These are phyloP conservation scores for Xiphias gladius DNA, from an alignment of 2,113 vertebrate genomes.

Conservation along the genomic window DNA sequence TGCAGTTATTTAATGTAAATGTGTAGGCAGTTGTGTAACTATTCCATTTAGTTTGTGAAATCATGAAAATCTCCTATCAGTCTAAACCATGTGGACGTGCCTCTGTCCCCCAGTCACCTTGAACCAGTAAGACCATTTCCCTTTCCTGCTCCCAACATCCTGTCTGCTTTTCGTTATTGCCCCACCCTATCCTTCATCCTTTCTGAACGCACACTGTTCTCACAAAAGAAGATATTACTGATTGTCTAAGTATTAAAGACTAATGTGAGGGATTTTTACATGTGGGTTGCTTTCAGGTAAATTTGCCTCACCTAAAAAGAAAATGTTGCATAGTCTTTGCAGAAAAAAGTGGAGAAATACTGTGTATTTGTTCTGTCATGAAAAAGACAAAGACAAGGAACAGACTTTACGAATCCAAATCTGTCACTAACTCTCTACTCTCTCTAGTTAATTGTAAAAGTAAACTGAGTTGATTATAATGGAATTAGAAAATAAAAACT, in stretches of 20 bases:
- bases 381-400: no score
- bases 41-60: not conserved
- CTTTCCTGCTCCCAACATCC: slow-evolving; percentile 61
- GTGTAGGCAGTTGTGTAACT: not conserved
- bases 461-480: no score
- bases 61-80: slow-evolving; percentile 34
- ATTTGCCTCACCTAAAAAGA: no score
- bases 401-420: no score
- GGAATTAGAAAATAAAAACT: no score
- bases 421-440: no score
- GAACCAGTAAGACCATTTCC: slow-evolving; percentile 34
- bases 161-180: slow-evolving; percentile 53
- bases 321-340: no score
- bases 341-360: no score
- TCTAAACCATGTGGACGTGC: slow-evolving; percentile 22
- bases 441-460: no score
- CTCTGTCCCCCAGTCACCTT: slow-evolving; percentile 49
- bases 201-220: slow-evolving; percentile 26
- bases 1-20: not conserved
- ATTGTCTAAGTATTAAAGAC: not conserved
- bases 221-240: not conserved
- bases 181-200: slow-evolving; percentile 55
- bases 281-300: no score
- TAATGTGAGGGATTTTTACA: not conserved
- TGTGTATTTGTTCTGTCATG: no score